Conservation (phyloP, 2,888 invertebrate genomes). For the Morinoia aosen region DNA sequence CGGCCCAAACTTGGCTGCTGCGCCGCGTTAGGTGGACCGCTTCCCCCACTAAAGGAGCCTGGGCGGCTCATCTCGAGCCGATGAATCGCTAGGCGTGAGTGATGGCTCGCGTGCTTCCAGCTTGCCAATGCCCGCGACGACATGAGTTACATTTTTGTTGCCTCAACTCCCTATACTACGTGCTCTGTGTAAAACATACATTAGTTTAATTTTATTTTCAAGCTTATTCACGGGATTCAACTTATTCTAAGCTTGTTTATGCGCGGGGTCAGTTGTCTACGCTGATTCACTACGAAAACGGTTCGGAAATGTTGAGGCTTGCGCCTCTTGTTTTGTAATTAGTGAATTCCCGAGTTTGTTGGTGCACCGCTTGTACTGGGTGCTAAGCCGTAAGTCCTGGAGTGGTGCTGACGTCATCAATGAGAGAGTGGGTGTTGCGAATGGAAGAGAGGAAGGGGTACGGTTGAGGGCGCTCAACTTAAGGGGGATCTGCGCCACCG, state of each 20-base stretch:
- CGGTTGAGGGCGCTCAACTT: slow-evolving; percentile 34
- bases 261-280: neutral
- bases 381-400: neutral
- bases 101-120: slow-evolving; percentile 23
- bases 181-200: neutral
- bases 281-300: neutral
- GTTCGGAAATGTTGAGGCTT: neutral
- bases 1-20: neutral
- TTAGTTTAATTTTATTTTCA: neutral
- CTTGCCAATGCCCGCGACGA: neutral
- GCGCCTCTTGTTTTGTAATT: neutral
- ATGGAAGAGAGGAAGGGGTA: slow-evolving; percentile 22
- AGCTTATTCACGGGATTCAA: neutral
- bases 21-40: neutral
- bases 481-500: slow-evolving; percentile 30
- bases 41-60: slow-evolving; percentile 2
- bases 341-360: neutral
- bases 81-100: slow-evolving; percentile 44
- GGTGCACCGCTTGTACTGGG: neutral
- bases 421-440: slow-evolving; percentile 48
- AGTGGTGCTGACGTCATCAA: slow-evolving; percentile 32
- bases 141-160: neutral
- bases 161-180: neutral
- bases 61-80: slow-evolving; percentile 40
- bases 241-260: neutral